A percentile compares a stretch with the other conserved stretches of the same genome.
phyloP scores from a whole-genome alignment of 2,888 invertebrate genomes.

The Stenichneumon culpator region DNA sequence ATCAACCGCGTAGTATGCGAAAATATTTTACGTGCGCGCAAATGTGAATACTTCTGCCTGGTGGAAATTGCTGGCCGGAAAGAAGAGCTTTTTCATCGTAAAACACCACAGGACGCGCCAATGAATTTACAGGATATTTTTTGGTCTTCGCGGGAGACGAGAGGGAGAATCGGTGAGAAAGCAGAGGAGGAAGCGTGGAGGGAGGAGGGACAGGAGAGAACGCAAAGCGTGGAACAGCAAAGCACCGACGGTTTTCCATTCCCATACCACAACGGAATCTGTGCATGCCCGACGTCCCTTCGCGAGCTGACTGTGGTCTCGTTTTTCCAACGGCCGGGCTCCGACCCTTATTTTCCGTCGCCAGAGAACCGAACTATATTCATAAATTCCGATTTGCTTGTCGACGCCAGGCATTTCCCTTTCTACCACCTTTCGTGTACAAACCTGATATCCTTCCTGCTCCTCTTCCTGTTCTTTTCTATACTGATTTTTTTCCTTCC shows the following conservation, averaged over 20 bases:
- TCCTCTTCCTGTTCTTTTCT: constrained; percentile 12
- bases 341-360: constrained; percentile 52
- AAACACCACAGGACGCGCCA: constrained; percentile 41
- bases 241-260: constrained; percentile 43
- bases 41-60: constrained; percentile 13
- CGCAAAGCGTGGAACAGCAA: constrained; percentile 6
- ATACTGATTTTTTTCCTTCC: constrained; percentile 12
- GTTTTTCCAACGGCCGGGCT: constrained; percentile 42
- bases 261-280: constrained; percentile 6
- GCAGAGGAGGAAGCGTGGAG: background rate
- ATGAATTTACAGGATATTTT: constrained; percentile 56
- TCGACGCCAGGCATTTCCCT: constrained; percentile 70
- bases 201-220: constrained; percentile 26
- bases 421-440: constrained; percentile 26
- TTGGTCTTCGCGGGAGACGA: constrained; percentile 34
- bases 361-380: constrained; percentile 61
- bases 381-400: constrained; percentile 77
- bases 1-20: background rate
- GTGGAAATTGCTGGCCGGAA: constrained; percentile 29
- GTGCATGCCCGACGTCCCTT: background rate
- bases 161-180: background rate
- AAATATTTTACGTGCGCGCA: background rate
- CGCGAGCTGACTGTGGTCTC: constrained; percentile 21
- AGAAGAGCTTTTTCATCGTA: constrained; percentile 29
- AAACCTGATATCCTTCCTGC: constrained; percentile 33